Evolutionary conservation across 2,888 invertebrate species (phyloP), one percentile per base, ranked within the genome.

Genomic region (Orthonevra nobilis): DNA sequence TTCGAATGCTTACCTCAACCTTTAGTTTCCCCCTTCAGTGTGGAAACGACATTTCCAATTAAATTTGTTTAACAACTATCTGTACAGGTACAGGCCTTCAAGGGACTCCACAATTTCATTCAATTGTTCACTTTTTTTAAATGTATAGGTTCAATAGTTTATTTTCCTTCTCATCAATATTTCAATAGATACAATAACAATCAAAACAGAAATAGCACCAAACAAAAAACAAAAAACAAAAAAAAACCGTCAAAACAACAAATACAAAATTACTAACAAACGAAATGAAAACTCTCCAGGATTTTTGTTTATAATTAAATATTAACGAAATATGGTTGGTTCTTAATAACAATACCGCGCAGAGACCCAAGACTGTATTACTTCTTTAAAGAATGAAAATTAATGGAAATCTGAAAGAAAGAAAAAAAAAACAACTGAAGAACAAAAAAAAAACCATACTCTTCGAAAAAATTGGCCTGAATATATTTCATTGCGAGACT

Each of bases 401-500:
- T 72, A 66, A 66, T 77, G 58, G 50, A 52, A 79, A 79, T 79
- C 56, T 69, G 28, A 64, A 77, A 56, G 12, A 69, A 32, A 36
- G 61, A 52, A 50, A 69, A 56, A 26, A 64, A 58, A 36, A n/a
- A n/a, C n/a, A n/a, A n/a, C n/a, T n/a, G n/a, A n/a, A n/a, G n/a
- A n/a, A n/a, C n/a, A n/a, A n/a, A n/a, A n/a, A n/a, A n/a, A n/a
- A n/a, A n/a, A 74, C 52, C 30, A 70, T 77, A 23, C 64, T 66
- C 77, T 60, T 60, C 64, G 60, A 66, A 70, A 70, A 77, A 75
- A 73, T 70, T 38, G 77, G 32, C 77, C 77, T 79, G 77, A 79
- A 79, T 79, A 79, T 79, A 79, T 79, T 79, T 79, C 64, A 72
- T 79, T 66, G 60, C 46, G 72, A 23, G 23, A 79, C 77, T 79